phyloP scores from a whole-genome alignment of 2,888 invertebrate genomes.

The Phania funesta region DNA sequence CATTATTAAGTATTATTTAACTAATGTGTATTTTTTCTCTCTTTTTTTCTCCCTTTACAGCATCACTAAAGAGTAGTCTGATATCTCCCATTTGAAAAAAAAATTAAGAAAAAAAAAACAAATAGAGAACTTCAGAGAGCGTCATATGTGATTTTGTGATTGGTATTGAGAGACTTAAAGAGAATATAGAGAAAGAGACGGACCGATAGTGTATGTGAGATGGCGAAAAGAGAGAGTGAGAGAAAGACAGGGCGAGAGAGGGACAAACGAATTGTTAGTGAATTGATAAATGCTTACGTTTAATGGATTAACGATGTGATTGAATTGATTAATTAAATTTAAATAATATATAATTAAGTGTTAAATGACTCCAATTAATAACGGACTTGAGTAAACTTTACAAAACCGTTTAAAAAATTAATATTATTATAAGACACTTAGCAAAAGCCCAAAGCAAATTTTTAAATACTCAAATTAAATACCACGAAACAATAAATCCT shows the following conservation, averaged over 20 bases:
- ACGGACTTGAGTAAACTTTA: background rate
- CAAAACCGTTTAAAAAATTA: background rate
- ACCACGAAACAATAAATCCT: constrained; percentile 2
- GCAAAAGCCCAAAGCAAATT: background rate
- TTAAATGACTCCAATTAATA: constrained; percentile 44
- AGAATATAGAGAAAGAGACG: constrained; percentile 18
- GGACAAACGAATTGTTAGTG: constrained; percentile 22
- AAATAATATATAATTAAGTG: constrained; percentile 39
- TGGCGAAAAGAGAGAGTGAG: constrained; percentile 44
- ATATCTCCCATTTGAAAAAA: constrained; percentile 40
- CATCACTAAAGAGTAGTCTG: constrained; percentile 62
- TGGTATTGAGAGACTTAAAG: constrained; percentile 36
- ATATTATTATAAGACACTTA: background rate
- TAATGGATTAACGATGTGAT: constrained; percentile 61
- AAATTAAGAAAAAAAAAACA: constrained; percentile 22
- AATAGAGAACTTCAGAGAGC: constrained; percentile 62
- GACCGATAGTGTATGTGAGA: constrained; percentile 25
- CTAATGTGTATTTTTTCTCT: constrained; percentile 46
- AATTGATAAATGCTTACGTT: constrained; percentile 55
- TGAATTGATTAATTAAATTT: constrained; percentile 38
- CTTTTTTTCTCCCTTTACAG: constrained; percentile 54
- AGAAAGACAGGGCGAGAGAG: background rate
- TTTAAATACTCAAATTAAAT: background rate
- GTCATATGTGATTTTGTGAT: constrained; percentile 53
- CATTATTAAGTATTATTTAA: constrained; percentile 55